phyloP scores from a whole-genome alignment of 2,113 vertebrate species.

The Egretta garzetta region DNA sequence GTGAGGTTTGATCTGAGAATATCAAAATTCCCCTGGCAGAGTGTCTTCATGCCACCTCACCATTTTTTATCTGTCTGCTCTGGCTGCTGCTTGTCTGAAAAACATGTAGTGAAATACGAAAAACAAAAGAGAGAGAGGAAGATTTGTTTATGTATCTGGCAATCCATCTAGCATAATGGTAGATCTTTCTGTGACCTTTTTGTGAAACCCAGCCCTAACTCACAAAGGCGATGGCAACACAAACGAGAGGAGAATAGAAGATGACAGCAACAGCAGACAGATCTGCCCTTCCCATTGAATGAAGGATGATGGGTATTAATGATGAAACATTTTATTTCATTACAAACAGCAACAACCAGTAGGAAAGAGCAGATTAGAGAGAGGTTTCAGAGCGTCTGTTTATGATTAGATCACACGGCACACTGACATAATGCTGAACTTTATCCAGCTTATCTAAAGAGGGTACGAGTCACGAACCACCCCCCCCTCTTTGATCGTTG shows the following conservation, averaged over 20 bases:
- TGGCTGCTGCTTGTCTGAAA: background rate
- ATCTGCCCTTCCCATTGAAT: slow-evolving; percentile 38
- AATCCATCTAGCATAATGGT: background rate
- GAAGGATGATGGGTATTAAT: slow-evolving; percentile 44
- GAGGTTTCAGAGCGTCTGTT: slow-evolving; percentile 25
- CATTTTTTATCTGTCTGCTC: background rate
- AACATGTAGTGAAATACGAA: background rate
- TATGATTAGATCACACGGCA: slow-evolving; percentile 35
- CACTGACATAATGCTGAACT: slow-evolving; percentile 30
- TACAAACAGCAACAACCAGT: background rate
- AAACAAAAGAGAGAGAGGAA: background rate
- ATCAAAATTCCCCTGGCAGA: background rate
- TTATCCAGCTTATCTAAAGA: background rate
- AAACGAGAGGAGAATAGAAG: background rate
- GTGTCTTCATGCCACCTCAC: background rate
- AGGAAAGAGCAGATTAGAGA: slow-evolving; percentile 27
- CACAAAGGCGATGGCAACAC: background rate
- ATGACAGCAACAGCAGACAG: slow-evolving; percentile 27
- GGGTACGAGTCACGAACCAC: background rate
- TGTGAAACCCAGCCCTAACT: background rate
- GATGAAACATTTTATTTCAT: slow-evolving; percentile 51
- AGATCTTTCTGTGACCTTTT: slow-evolving; percentile 11
- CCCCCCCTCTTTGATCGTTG: background rate
- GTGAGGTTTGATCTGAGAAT: background rate
- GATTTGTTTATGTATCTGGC: background rate